Percentiles rank a stretch among this genome's conserved stretches.
These are phyloP conservation scores for Leptinotarsa juncta DNA, from an alignment of 2,888 invertebrate species.

Conservation along the genomic window DNA sequence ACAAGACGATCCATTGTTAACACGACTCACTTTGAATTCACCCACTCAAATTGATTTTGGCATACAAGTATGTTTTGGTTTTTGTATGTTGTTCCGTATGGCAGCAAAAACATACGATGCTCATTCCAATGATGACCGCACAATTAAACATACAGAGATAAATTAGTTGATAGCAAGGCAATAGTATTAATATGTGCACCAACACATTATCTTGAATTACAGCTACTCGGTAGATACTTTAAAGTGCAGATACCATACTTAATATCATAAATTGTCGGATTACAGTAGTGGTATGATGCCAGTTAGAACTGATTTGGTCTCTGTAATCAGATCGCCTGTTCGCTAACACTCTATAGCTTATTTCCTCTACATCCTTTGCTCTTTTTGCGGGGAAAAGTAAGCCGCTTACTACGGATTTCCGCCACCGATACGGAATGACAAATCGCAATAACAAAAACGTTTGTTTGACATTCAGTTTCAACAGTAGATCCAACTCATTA, in stretches of 20 bases:
- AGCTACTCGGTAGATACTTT: slow-evolving; percentile 7
- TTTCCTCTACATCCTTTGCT: slow-evolving; percentile 45
- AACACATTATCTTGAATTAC: slow-evolving; percentile 11
- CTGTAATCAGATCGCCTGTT: slow-evolving; percentile 56
- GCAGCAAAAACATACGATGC: neutral
- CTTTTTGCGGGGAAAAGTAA: slow-evolving; percentile 38
- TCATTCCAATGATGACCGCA: neutral
- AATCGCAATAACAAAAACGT: slow-evolving; percentile 11
- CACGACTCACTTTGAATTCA: too few species aligned
- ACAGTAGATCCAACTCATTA: neutral
- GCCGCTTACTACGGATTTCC: slow-evolving; percentile 34
- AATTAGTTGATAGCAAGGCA: neutral
- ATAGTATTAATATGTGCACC: slow-evolving; percentile 5
- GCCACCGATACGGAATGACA: slow-evolving; percentile 2
- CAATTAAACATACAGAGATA: neutral
- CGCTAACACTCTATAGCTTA: slow-evolving; percentile 51
- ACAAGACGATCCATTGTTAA: too few species aligned
- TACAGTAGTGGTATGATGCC: slow-evolving; percentile 13
- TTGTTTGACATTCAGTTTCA: slow-evolving; percentile 5
- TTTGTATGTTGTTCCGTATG: too few species aligned
- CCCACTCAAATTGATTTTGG: too few species aligned
- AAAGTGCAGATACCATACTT: slow-evolving; percentile 12
- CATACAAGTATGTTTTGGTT: too few species aligned
- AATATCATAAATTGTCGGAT: slow-evolving; percentile 15
- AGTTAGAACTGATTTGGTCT: slow-evolving; percentile 29